A percentile compares a stretch with the other conserved stretches of the same genome.
These are phyloP conservation scores for Botia almorhae DNA, from an alignment of 2,797 vertebrate genomes.

Conservation along the genomic window DNA sequence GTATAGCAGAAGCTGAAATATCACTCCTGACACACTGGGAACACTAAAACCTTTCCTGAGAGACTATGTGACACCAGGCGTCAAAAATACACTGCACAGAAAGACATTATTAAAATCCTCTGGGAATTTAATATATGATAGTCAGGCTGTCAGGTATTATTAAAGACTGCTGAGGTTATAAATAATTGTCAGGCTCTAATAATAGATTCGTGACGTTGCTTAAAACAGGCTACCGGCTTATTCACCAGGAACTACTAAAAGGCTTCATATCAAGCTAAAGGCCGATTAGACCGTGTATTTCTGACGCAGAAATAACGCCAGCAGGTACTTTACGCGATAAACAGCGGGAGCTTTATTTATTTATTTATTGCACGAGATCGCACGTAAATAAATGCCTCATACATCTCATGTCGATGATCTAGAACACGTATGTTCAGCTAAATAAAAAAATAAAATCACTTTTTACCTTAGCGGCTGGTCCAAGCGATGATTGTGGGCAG, in stretches of 20 bases:
- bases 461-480: conserved; percentile 80
- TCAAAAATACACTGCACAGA: conserved; percentile 20
- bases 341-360: too few species aligned
- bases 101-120: neutral
- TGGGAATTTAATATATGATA: neutral
- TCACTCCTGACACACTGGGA: conserved; percentile 34
- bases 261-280: conserved; percentile 42
- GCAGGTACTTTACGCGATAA: neutral
- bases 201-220: conserved; percentile 80
- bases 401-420: neutral
- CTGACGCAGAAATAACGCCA: conserved; percentile 27
- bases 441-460: conserved; percentile 53
- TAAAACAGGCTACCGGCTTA: conserved; percentile 56
- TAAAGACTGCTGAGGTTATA: conserved; percentile 18
- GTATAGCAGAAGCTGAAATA: neutral
- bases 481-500: conserved; percentile 74
- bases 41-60: conserved; percentile 27
- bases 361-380: neutral
- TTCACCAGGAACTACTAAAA: conserved; percentile 57
- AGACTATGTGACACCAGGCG: conserved; percentile 22
- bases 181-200: conserved; percentile 69
- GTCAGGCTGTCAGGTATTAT: neutral
- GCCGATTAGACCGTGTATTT: conserved; percentile 27
- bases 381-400: neutral
- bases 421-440: conserved; percentile 43